Base-by-base conservation (phyloP, 1,140 invertebrate species). In the Triops cancriformis region DNA sequence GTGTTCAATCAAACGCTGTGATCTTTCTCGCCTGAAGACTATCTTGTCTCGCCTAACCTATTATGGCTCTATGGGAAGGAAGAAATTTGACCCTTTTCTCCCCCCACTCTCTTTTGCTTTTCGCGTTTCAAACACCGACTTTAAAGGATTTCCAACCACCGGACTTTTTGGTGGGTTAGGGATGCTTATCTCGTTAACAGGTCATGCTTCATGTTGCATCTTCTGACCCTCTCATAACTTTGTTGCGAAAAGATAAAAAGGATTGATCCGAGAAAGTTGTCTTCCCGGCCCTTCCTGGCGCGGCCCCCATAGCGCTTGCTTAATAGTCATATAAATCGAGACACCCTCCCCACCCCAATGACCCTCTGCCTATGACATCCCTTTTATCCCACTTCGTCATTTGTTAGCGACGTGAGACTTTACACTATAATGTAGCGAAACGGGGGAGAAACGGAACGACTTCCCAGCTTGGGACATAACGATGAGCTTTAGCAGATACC, bases 201-300 rank as follows among this genome's bases (percentile, higher is more conserved):
- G 31, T 37, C 31, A 37, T 37, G 51, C 23, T 23, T 64, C 51
- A 23, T 64, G 51, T 64, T 64, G 51, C 51, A 64, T 23, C 51
- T 23, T 64, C 51, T 64, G 51, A 64, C 51, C 51, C 51, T 64
- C n/a, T 64, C 51, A 64, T 64, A 64, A 64, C 51, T 64, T 64
- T 18, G 18, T n/a, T 64, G 51, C 14, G 51, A n/a, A 64, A 64
- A 64, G 51, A 23, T 64, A 64, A 64, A 64, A 64, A 64, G n/a
- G 51, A 64, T 64, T 64, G 14, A 64, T 64, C 51, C 51, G 51
- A 6, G 51, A 64, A 23, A n/a, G 31, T 37, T 37, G 31, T 37
- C 31, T 37, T 37, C 31, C 31, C 31, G 31, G 31, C 31, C 31
- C n/a, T n/a, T n/a, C n/a, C n/a, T n/a, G 31, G 31, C 31, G 31